Conservation (phyloP, 2,113 vertebrate species). For the Lasiurus cinereus region DNA sequence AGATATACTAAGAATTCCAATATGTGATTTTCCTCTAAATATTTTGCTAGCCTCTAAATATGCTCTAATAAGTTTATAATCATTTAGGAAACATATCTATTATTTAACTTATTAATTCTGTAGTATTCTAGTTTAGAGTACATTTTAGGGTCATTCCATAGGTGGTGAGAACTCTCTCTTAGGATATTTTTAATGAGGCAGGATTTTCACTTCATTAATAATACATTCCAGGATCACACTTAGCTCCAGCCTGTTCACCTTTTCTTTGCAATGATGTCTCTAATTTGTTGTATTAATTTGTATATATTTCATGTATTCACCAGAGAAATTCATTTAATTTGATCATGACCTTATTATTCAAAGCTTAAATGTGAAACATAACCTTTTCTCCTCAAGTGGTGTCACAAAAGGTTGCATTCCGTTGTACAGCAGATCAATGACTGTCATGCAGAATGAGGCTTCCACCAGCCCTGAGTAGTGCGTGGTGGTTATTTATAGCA, state of each 20-base stretch:
- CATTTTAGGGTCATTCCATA: not conserved
- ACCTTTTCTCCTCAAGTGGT: constrained; percentile 88
- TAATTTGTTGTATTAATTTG: constrained; percentile 87
- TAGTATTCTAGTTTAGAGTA: constrained; percentile 44
- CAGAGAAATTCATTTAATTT: constrained; percentile 87
- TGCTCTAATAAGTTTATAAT: constrained; percentile 4
- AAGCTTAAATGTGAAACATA: constrained; percentile 86
- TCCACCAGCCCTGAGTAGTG: constrained; percentile 83
- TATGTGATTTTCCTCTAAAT: not conserved
- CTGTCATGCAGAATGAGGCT: constrained; percentile 86
- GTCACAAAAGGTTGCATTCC: constrained; percentile 87
- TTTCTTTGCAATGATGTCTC: constrained; percentile 80
- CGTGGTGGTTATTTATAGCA: constrained; percentile 87
- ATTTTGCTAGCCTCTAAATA: constrained; percentile 41
- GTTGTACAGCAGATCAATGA: constrained; percentile 85
- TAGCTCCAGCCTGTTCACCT: constrained; percentile 81
- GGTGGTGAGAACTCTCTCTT: constrained; percentile 22
- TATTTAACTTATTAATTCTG: constrained; percentile 37
- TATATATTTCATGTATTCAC: constrained; percentile 85
- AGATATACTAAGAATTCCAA: not conserved
- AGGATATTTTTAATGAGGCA: constrained; percentile 79
- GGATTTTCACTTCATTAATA: constrained; percentile 83
- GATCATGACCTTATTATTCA: constrained; percentile 90
- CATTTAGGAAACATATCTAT: not conserved
- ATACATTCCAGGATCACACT: constrained; percentile 78